Evolutionary conservation across 2,888 invertebrate genomes (phyloP).

Genomic region (Antheraea assamensis): DNA sequence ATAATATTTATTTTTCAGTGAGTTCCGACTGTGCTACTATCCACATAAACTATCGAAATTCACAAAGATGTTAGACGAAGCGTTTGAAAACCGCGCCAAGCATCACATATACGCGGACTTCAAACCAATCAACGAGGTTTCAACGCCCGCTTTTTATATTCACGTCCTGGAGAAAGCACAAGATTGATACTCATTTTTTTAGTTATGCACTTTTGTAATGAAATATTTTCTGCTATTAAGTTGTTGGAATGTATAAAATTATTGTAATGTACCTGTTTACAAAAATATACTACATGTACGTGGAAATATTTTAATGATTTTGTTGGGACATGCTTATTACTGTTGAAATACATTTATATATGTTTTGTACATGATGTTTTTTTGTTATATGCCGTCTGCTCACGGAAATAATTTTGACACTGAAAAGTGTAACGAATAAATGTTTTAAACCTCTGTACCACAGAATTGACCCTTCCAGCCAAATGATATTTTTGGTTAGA

Average conservation of each 20-base stretch:
- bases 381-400: too few species aligned
- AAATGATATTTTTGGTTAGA: too few species aligned
- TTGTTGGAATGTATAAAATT: background rate
- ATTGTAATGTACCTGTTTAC: background rate
- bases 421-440: too few species aligned
- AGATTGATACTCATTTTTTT: background rate
- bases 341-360: background rate
- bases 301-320: background rate
- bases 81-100: slow-evolving; percentile 84
- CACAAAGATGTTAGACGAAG: slow-evolving; percentile 85
- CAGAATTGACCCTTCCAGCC: too few species aligned
- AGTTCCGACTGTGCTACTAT: slow-evolving; percentile 94
- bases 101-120: slow-evolving; percentile 92
- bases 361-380: too few species aligned
- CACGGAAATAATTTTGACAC: too few species aligned
- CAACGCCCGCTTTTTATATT: slow-evolving; percentile 91
- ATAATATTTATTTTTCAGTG: slow-evolving; percentile 72
- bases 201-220: background rate
- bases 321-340: background rate
- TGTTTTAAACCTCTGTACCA: too few species aligned
- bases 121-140: slow-evolving; percentile 84
- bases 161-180: slow-evolving; percentile 65
- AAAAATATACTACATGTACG: background rate
- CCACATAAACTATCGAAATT: slow-evolving; percentile 90
- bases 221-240: background rate